A percentile compares a stretch with the other conserved stretches of the same genome.
Conservation (phyloP, 2,113 vertebrate species). For the Lophotis ruficrista region DNA sequence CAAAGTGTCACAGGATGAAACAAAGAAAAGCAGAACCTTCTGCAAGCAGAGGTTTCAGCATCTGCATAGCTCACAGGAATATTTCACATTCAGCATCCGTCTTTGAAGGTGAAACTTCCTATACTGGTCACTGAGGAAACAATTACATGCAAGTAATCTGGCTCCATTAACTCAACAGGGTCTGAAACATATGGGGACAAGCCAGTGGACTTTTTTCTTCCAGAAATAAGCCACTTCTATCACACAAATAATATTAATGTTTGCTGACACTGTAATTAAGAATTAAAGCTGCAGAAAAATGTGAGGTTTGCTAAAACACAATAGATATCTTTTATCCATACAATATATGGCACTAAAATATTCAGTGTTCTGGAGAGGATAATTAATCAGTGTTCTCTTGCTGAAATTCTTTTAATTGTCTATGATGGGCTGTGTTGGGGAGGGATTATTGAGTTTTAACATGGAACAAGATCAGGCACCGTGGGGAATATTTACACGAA, state of each 20-base stretch:
- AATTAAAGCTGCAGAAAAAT: conserved; percentile 58
- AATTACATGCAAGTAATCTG: conserved; percentile 17
- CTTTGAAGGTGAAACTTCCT: conserved; percentile 10
- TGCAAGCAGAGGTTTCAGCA: not conserved
- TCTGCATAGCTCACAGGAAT: not conserved
- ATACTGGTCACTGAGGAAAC: not conserved
- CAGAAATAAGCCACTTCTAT: conserved; percentile 15
- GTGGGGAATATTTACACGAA: conserved; percentile 47
- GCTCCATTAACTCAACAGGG: not conserved
- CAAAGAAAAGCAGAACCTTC: conserved; percentile 18
- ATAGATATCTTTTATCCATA: conserved; percentile 55
- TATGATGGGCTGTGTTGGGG: not conserved
- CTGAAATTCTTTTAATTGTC: conserved; percentile 51
- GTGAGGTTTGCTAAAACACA: conserved; percentile 51
- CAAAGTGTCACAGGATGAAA: not conserved
- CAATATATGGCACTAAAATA: conserved; percentile 40
- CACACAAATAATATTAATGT: conserved; percentile 12
- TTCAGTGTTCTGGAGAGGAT: not conserved
- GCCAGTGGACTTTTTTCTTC: not conserved
- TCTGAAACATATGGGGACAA: not conserved
- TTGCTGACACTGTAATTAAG: conserved; percentile 47
- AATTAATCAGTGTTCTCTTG: conserved; percentile 39
- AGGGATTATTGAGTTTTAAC: conserved; percentile 16
- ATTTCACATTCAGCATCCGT: not conserved
- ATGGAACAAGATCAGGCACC: conserved; percentile 38